These are phyloP conservation scores for Microchrysa polita DNA, from an alignment of 2,888 invertebrate genomes.

Conservation along the genomic window DNA sequence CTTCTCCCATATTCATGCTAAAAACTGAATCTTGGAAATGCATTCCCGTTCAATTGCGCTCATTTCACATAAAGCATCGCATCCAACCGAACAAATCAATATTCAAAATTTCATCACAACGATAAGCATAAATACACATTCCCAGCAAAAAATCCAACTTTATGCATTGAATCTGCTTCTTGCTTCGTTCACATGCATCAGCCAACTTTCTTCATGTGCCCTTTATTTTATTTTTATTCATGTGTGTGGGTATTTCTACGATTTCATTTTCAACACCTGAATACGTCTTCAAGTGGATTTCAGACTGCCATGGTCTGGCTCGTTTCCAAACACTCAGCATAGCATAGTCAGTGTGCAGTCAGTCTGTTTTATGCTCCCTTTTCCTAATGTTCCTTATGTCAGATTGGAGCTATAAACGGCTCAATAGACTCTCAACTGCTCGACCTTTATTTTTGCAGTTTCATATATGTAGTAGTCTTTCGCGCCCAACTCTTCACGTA, in stretches of 20 bases:
- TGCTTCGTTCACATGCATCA: constrained; percentile 21
- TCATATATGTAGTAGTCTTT: constrained; percentile 7
- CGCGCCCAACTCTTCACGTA: background rate
- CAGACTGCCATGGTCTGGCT: constrained; percentile 2
- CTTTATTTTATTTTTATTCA: background rate
- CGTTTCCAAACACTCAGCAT: background rate
- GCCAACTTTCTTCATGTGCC: constrained; percentile 10
- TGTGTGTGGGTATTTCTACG: background rate
- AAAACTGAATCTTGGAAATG: too few relatives aligned
- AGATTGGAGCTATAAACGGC: constrained; percentile 6
- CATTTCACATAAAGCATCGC: background rate
- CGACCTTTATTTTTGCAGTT: constrained; percentile 13
- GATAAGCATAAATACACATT: background rate
- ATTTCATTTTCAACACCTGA: constrained; percentile 19
- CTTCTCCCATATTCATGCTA: background rate
- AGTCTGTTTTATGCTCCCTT: background rate
- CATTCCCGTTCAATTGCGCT: too few relatives aligned
- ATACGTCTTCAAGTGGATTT: constrained; percentile 30
- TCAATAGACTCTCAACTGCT: constrained; percentile 17
- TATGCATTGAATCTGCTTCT: background rate
- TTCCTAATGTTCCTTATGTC: background rate
- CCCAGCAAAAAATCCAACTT: background rate
- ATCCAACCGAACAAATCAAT: background rate
- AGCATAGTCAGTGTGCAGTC: background rate
- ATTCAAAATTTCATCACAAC: constrained; percentile 3